Conservation (phyloP, 2,113 vertebrate genomes). For the Cephalopterus ornatus region DNA sequence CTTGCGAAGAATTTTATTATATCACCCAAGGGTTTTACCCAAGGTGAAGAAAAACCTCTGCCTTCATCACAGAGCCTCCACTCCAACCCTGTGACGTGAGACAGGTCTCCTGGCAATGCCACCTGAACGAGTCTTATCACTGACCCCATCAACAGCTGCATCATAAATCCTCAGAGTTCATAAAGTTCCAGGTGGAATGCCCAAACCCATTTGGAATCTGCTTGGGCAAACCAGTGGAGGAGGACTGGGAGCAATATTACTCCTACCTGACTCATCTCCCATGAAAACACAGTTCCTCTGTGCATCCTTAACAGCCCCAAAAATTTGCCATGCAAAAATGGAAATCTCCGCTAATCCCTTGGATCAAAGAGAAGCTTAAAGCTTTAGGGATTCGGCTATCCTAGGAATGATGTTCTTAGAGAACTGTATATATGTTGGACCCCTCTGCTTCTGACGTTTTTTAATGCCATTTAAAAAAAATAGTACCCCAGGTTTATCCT, state of each 20-base stretch:
- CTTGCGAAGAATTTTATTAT: rapidly evolving
- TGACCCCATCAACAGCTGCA: neutral
- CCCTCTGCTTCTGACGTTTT: neutral
- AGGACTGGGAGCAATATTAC: neutral
- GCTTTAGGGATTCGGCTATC: slow-evolving; percentile 12
- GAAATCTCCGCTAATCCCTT: slow-evolving; percentile 19
- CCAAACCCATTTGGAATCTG: neutral
- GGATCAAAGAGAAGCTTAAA: slow-evolving; percentile 29
- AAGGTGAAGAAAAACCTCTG: neutral
- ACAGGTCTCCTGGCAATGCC: neutral
- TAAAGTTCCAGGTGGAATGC: neutral
- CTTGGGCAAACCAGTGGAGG: neutral
- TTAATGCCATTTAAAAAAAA: neutral
- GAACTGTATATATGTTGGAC: neutral
- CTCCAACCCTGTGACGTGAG: neutral
- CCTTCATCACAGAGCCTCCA: neutral
- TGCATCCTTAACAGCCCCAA: neutral
- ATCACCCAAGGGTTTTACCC: neutral
- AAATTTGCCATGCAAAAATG: neutral
- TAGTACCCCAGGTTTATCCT: neutral
- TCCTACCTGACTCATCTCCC: neutral
- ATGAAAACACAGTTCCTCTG: neutral
- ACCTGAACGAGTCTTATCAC: neutral
- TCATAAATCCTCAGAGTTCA: rapidly evolving
- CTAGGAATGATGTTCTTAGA: neutral